Evolutionary conservation across 2,888 invertebrate genomes (phyloP), one percentile per base, ranked within the genome.

Genomic region (Drosophila helvetica): DNA sequence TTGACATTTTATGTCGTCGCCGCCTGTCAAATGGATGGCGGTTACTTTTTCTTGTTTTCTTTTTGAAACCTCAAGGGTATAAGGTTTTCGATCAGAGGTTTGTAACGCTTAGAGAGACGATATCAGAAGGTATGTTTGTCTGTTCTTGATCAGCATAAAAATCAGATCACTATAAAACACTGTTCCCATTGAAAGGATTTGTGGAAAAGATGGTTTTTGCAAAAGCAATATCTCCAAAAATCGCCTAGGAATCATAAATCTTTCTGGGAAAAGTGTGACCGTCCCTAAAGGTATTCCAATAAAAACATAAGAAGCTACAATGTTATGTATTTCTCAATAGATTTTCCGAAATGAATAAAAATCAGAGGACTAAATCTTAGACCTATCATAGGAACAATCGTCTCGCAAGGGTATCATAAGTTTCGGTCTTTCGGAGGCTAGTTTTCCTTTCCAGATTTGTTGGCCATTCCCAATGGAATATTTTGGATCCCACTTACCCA

Each of bases 1-100:
- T 85, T 90, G 91, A 90, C 89, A 83, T 83, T 86, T 86, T 84
- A 88, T 89, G 90, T 88, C 86, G 83, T 82, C 77, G 77, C 84
- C 79, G 82, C 71, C 83, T 89, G 89, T 89, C 87, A 88, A 79
- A 57, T 89, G 81, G 77, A 76, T 68, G 78, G 66, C 74, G 70
- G 75, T 77, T 77, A 76, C 51, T 74, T 74, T 66, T 56, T 62
- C n/a, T 67, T n/a, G n/a, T n/a, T n/a, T 52, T 30, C 64, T 65
- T 15, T 27, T 60, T 58, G 15, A 27, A 42, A 18, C 15, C 43
- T 46, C 19, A 22, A 42, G 47, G 25, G 47, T 62, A 42, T 58
- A 74, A 45, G 55, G 43, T 38, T 46, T 66, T 64, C 6, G 15
- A 38, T 15, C 38, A 38, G 15, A 15, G 15, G 38, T 15, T 38